phyloP scores from a whole-genome alignment of 1,140 invertebrate species.

The Drosophila athabasca region DNA sequence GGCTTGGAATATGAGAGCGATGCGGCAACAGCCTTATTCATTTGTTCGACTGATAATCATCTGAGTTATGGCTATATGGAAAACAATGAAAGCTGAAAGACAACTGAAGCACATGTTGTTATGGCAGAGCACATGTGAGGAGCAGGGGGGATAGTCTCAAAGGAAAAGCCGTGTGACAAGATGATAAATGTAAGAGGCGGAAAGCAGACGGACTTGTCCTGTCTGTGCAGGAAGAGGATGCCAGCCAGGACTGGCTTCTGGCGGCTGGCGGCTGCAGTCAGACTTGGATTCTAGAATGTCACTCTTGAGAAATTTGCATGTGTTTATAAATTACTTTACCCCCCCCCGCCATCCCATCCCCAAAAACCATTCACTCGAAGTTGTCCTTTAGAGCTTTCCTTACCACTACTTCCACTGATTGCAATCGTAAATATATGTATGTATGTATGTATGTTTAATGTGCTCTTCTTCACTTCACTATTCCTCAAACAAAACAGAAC shows the following conservation, averaged over 20 bases:
- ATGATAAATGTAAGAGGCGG: conserved; percentile 64
- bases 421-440: too few relatives aligned
- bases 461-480: conserved; percentile 8
- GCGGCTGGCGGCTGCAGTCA: background rate
- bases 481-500: conserved; percentile 83
- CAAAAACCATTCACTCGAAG: background rate
- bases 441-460: too few relatives aligned
- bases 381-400: too few relatives aligned
- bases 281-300: background rate
- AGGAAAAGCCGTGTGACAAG: conserved; percentile 58
- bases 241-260: background rate
- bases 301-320: too few relatives aligned
- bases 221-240: conserved; percentile 7
- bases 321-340: too few relatives aligned
- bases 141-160: background rate
- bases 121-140: conserved; percentile 4
- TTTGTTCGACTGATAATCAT: conserved; percentile 70
- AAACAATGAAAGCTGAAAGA: conserved; percentile 59
- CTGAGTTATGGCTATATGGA: conserved; percentile 68
- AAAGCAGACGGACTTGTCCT: conserved; percentile 25
- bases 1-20: background rate
- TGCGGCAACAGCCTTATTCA: conserved; percentile 65
- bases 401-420: too few relatives aligned
- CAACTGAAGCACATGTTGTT: conserved; percentile 6
- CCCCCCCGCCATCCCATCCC: background rate